Evolutionary conservation across 2,888 invertebrate species (phyloP).

Genomic region (Adineta ricciae): DNA sequence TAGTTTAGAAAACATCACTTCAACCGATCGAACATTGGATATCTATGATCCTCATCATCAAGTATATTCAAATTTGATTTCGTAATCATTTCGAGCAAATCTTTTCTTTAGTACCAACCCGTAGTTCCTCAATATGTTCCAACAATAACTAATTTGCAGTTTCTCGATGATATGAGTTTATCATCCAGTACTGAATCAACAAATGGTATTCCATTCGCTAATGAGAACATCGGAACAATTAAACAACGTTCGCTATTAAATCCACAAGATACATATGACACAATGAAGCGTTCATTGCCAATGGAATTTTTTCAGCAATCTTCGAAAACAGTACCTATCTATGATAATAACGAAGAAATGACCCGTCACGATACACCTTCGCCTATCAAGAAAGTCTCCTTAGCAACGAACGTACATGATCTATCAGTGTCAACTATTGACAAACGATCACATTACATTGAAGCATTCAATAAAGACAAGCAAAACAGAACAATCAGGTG

Average conservation of each 20-base stretch:
- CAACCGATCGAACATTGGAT: neutral
- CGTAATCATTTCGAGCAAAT: neutral
- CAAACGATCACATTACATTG: neutral
- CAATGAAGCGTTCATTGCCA: slow-evolving; percentile 13
- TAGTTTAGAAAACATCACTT: neutral
- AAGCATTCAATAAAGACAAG: neutral
- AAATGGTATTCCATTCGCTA: slow-evolving; percentile 77
- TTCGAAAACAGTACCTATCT: neutral
- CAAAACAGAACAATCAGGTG: neutral
- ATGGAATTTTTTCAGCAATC: slow-evolving; percentile 1
- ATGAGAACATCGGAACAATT: slow-evolving; percentile 95
- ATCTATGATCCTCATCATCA: neutral
- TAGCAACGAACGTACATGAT: neutral
- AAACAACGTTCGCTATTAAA: slow-evolving; percentile 60
- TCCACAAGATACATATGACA: neutral
- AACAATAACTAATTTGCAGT: neutral
- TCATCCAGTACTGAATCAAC: slow-evolving; percentile 76
- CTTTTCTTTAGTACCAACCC: neutral
- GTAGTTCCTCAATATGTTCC: neutral
- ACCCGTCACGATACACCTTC: neutral
- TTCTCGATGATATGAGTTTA: slow-evolving; percentile 35
- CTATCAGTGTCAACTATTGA: neutral
- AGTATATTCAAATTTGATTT: no score
- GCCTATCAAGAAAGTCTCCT: neutral
- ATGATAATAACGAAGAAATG: neutral